Evolutionary conservation across 2,888 invertebrate species (phyloP).

Genomic region (Invenusta paracnida): DNA sequence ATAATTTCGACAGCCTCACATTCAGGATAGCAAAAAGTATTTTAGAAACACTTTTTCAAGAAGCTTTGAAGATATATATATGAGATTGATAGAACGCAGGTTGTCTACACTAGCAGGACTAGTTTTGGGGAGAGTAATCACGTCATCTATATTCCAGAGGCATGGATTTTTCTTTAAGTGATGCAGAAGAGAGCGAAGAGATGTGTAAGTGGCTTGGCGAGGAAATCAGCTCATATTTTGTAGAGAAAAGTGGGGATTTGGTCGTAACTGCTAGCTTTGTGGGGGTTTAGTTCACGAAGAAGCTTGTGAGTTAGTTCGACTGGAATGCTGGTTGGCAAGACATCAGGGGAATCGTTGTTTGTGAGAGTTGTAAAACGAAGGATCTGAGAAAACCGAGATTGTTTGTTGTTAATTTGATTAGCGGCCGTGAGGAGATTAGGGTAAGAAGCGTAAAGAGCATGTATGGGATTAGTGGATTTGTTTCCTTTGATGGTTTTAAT

Average conservation of each 20-base stretch:
- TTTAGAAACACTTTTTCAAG: neutral
- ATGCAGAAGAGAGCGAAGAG: slow-evolving; percentile 4
- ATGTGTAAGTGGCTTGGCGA: neutral
- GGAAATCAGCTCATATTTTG: slow-evolving; percentile 15
- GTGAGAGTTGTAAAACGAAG: neutral
- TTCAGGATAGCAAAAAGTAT: neutral
- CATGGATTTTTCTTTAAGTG: neutral
- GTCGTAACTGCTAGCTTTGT: slow-evolving; percentile 4
- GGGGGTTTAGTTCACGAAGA: slow-evolving; percentile 19
- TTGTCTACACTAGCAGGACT: slow-evolving; percentile 12
- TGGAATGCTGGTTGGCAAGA: neutral
- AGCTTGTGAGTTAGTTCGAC: slow-evolving; percentile 5
- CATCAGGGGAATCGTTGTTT: neutral
- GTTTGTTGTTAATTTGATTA: slow-evolving; percentile 12
- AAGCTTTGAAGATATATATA: neutral
- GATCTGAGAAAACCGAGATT: neutral
- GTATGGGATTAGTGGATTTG: slow-evolving; percentile 3
- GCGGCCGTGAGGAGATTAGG: slow-evolving; percentile 20
- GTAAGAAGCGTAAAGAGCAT: neutral
- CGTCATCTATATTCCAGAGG: neutral
- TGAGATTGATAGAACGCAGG: neutral
- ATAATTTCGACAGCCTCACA: neutral
- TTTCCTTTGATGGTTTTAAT: slow-evolving; percentile 15
- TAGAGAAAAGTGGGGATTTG: slow-evolving; percentile 18
- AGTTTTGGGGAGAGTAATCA: slow-evolving; percentile 21